These are phyloP conservation scores for Erebia epiphron DNA, from an alignment of 2,888 invertebrate species.

Conservation along the genomic window DNA sequence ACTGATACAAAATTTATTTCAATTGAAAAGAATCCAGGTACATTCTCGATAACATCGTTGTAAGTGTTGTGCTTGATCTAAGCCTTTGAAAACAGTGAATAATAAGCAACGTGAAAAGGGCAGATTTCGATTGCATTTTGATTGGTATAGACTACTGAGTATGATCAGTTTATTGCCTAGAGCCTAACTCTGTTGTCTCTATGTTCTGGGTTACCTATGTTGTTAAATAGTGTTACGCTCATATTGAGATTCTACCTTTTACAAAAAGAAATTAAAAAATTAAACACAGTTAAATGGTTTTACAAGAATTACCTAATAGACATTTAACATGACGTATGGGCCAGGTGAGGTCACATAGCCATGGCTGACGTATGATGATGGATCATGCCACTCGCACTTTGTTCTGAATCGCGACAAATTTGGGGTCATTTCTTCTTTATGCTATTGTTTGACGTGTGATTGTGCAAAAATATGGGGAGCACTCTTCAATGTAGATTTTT, in stretches of 20 bases:
- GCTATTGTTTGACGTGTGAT: slow-evolving; percentile 51
- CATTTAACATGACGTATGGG: slow-evolving; percentile 58
- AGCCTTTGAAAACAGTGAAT: no score
- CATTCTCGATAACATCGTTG: no score
- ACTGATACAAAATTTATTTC: no score
- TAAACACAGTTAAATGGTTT: not conserved
- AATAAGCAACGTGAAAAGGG: no score
- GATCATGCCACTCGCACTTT: slow-evolving; percentile 67
- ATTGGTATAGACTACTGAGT: no score
- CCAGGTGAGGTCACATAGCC: slow-evolving; percentile 74
- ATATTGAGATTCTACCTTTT: not conserved
- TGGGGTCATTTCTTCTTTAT: slow-evolving; percentile 66
- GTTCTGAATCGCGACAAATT: slow-evolving; percentile 79
- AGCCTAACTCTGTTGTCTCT: no score
- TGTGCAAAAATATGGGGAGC: slow-evolving; percentile 49
- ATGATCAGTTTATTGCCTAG: no score
- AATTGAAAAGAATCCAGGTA: no score
- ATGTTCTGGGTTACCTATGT: not conserved
- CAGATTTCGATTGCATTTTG: no score
- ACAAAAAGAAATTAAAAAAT: not conserved
- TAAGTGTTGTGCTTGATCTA: no score
- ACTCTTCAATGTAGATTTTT: slow-evolving; percentile 23
- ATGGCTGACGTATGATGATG: slow-evolving; percentile 75
- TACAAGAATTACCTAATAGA: slow-evolving; percentile 12
- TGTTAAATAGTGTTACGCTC: not conserved